These are phyloP conservation scores for Phymanthus crucifer DNA, from an alignment of 92 coral and sea anemone genomes.

Conservation along the genomic window DNA sequence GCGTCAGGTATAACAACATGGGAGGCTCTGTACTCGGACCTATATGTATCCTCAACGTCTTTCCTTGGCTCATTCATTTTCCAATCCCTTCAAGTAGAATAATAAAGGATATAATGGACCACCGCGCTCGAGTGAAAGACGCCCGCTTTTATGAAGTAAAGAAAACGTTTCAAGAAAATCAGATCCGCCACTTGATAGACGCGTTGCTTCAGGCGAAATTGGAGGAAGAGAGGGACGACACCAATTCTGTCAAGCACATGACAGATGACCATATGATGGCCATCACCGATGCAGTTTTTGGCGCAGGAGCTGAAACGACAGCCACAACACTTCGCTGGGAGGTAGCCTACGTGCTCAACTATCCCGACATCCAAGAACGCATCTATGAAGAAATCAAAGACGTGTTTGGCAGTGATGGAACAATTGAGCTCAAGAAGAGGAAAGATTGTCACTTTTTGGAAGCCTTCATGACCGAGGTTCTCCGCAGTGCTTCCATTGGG, in stretches of 20 bases:
- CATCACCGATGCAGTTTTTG: constrained; percentile 52
- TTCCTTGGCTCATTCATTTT: constrained; percentile 27
- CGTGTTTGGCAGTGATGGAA: constrained; percentile 27
- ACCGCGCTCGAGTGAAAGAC: neutral
- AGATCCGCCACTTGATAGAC: constrained; percentile 33
- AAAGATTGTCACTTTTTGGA: constrained; percentile 51
- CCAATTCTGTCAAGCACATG: neutral
- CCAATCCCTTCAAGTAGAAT: constrained; percentile 2
- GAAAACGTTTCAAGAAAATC: constrained; percentile 27
- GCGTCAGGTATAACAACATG: neutral
- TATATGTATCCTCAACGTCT: constrained; percentile 8
- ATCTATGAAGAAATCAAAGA: constrained; percentile 53
- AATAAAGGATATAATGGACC: neutral
- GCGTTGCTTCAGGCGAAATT: constrained; percentile 38
- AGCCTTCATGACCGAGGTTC: constrained; percentile 65
- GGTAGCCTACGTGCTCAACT: constrained; percentile 52
- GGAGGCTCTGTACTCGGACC: neutral
- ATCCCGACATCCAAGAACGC: constrained; percentile 65
- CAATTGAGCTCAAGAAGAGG: constrained; percentile 54
- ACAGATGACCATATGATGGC: constrained; percentile 49
- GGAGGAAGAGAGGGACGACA: constrained; percentile 36
- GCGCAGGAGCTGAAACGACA: constrained; percentile 72
- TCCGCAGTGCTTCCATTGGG: constrained; percentile 53
- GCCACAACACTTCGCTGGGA: constrained; percentile 64
- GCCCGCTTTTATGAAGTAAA: constrained; percentile 29